A percentile compares a stretch with the other conserved stretches of the same genome.
phyloP scores from a whole-genome alignment of 2,888 invertebrate genomes.

The Agriopis aurantiaria region DNA sequence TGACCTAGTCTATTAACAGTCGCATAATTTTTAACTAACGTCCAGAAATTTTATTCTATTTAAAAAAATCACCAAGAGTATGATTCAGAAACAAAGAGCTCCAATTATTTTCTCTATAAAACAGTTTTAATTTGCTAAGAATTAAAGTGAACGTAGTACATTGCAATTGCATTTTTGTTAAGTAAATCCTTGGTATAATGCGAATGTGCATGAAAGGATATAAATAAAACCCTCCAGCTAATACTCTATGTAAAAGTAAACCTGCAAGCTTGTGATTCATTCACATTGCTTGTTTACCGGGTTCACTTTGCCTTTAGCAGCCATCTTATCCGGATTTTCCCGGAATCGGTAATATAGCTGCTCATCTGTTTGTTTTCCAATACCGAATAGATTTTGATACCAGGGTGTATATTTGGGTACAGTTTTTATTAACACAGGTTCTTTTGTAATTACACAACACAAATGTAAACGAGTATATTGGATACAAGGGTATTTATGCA shows the following conservation, averaged over 20 bases:
- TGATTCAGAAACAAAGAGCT: too few species aligned
- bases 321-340: constrained; percentile 41
- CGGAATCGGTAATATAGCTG: constrained; percentile 28
- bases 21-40: too few species aligned
- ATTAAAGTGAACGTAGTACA: constrained; percentile 1
- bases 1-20: too few species aligned
- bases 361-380: constrained; percentile 32
- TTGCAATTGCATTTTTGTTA: constrained; percentile 9
- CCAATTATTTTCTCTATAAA: neutral
- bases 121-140: neutral
- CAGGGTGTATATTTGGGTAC: neutral
- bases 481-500: too few species aligned
- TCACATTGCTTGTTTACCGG: constrained; percentile 45
- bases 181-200: neutral
- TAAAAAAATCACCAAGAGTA: too few species aligned
- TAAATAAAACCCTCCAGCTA: constrained; percentile 10
- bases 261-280: constrained; percentile 40
- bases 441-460: too few species aligned
- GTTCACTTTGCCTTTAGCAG: constrained; percentile 40
- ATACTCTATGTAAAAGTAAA: constrained; percentile 37
- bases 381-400: constrained; percentile 28
- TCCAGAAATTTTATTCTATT: too few species aligned
- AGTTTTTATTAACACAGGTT: too few species aligned
- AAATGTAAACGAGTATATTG: too few species aligned
- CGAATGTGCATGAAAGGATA: constrained; percentile 11